These are phyloP conservation scores for Thereuonema tuberculata DNA, from an alignment of 1,140 invertebrate genomes.

Conservation along the genomic window DNA sequence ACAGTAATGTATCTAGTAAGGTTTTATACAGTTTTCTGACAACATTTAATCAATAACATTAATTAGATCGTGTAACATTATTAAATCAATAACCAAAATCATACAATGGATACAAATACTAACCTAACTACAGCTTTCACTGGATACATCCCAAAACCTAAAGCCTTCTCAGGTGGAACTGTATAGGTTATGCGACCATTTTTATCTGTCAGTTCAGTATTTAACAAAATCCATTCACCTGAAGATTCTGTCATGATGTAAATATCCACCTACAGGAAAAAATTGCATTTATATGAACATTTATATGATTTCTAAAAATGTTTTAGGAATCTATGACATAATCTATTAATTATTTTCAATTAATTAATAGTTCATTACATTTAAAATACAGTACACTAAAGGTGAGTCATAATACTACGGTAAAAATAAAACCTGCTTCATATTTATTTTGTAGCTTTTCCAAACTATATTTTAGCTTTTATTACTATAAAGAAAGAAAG, in stretches of 20 bases:
- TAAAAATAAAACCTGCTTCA: no score
- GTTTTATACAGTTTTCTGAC: no score
- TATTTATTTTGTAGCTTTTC: no score
- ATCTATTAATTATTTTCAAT: not conserved
- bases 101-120: not conserved
- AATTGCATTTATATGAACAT: conserved; percentile 50
- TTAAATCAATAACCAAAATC: no score
- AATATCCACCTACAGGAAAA: conserved; percentile 67
- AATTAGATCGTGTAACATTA: no score
- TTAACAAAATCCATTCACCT: conserved; percentile 79
- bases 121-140: conserved; percentile 79
- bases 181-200: conserved; percentile 77
- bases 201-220: conserved; percentile 89
- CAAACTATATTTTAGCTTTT: no score
- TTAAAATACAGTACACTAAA: no score
- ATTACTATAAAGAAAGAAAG: no score
- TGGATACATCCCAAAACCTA: conserved; percentile 89
- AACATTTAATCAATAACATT: no score
- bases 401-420: no score
- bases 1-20: no score
- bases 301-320: not conserved
- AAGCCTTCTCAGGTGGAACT: conserved; percentile 66
- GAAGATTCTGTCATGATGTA: conserved; percentile 86
- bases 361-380: no score
- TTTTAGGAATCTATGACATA: not conserved